A percentile compares a stretch with the other conserved stretches of the same genome.
Conservation (phyloP, 1,140 invertebrate species). For the Potamilus streckersoni region DNA sequence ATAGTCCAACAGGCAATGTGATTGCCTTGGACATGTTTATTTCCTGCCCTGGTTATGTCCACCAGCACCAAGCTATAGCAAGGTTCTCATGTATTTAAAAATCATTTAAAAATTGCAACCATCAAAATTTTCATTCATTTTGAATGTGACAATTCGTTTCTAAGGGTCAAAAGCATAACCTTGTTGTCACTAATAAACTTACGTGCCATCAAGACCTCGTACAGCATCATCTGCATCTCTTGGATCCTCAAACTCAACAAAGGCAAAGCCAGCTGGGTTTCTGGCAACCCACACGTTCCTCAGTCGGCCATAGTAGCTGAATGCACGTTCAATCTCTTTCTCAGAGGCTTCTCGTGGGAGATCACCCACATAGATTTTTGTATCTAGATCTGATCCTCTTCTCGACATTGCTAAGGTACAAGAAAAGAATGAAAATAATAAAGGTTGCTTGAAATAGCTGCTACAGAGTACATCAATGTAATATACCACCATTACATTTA, state of each 20-base stretch:
- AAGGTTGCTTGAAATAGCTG: no score
- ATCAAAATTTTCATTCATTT: no score
- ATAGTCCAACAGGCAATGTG: no score
- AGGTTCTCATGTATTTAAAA: no score
- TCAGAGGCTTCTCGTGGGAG: constrained; percentile 71
- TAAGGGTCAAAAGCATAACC: not conserved
- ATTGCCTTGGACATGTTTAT: no score
- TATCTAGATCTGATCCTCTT: constrained; percentile 72
- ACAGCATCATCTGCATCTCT: constrained; percentile 81
- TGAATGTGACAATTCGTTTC: no score
- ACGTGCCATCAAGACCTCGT: constrained; percentile 60
- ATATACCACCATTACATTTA: no score
- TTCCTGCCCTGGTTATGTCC: no score
- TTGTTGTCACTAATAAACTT: constrained; percentile 12
- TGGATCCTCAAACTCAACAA: constrained; percentile 95
- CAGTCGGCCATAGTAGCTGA: constrained; percentile 93
- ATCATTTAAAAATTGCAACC: no score
- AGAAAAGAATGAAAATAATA: no score
- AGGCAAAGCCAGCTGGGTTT: constrained; percentile 88
- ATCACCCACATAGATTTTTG: constrained; percentile 97
- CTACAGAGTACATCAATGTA: no score
- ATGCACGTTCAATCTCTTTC: constrained; percentile 78
- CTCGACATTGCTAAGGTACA: constrained; percentile 32
- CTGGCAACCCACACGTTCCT: constrained; percentile 95
- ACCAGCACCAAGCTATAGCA: no score